Conservation (phyloP, 1,140 invertebrate species). For the Melanaphis sacchari region DNA sequence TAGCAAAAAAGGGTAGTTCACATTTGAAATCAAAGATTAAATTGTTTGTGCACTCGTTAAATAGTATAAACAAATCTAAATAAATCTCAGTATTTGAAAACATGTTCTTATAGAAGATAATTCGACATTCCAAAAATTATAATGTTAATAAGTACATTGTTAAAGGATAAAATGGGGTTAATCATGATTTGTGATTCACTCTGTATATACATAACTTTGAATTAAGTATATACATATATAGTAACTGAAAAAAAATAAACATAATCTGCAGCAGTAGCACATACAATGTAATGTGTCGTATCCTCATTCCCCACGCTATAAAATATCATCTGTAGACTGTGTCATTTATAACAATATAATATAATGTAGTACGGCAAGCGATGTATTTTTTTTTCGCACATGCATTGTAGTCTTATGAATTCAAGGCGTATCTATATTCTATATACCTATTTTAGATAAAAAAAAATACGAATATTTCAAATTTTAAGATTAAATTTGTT, state of each 20-base stretch:
- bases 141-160: not conserved
- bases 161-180: not conserved
- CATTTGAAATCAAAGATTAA: not conserved
- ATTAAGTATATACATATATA: not conserved
- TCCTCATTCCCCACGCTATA: not conserved
- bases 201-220: not conserved
- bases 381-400: not conserved
- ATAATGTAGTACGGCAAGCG: not conserved
- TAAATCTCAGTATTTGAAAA: not conserved
- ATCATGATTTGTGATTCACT: not conserved
- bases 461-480: not conserved
- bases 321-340: not conserved
- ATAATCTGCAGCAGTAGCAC: not conserved
- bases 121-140: not conserved
- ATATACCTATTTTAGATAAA: not conserved
- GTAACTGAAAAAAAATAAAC: not conserved
- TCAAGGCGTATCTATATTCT: no score
- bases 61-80: not conserved
- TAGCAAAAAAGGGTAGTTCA: not conserved
- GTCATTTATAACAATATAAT: not conserved
- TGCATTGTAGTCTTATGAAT: not conserved
- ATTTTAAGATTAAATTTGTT: not conserved
- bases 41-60: not conserved
- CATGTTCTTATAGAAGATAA: not conserved
- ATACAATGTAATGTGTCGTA: conserved; percentile 14